A percentile compares a stretch with the other conserved stretches of the same genome.
phyloP scores from a whole-genome alignment of 2,797 vertebrate genomes.

The Acrossocheilus wenchowensis region DNA sequence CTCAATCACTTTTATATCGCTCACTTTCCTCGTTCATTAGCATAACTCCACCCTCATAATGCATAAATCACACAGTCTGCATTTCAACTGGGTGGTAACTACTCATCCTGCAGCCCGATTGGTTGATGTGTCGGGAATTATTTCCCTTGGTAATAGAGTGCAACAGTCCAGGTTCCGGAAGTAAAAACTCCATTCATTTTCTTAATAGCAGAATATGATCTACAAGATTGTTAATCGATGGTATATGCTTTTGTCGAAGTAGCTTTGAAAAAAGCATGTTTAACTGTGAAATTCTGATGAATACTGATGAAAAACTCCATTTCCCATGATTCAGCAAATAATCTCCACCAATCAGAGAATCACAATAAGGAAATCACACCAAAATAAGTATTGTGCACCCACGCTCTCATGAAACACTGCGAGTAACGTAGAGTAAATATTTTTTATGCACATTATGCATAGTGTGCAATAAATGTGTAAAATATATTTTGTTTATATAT shows the following conservation, averaged over 20 bases:
- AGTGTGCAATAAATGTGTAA: background rate
- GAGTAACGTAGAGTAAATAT: background rate
- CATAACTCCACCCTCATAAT: constrained; percentile 58
- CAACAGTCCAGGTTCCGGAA: background rate
- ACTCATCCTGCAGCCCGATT: constrained; percentile 31
- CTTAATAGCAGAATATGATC: background rate
- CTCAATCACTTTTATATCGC: constrained; percentile 49
- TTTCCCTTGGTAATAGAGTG: background rate
- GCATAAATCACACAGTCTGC: constrained; percentile 46
- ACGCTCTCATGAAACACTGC: background rate
- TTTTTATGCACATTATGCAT: background rate
- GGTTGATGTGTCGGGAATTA: background rate
- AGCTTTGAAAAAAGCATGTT: background rate
- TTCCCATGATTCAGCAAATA: background rate
- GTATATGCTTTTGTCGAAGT: background rate
- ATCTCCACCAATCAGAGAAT: background rate
- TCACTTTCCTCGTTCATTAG: constrained; percentile 58
- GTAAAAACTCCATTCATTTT: background rate
- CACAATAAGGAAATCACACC: background rate
- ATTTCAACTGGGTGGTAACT: constrained; percentile 46
- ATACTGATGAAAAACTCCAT: background rate
- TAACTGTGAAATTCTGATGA: background rate
- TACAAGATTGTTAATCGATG: background rate
- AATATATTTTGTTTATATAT: background rate
- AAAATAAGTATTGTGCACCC: background rate